A percentile compares a stretch with the other conserved stretches of the same genome.
These are phyloP conservation scores for Pelusios castaneus DNA, from an alignment of 2,113 vertebrate genomes.

Conservation along the genomic window DNA sequence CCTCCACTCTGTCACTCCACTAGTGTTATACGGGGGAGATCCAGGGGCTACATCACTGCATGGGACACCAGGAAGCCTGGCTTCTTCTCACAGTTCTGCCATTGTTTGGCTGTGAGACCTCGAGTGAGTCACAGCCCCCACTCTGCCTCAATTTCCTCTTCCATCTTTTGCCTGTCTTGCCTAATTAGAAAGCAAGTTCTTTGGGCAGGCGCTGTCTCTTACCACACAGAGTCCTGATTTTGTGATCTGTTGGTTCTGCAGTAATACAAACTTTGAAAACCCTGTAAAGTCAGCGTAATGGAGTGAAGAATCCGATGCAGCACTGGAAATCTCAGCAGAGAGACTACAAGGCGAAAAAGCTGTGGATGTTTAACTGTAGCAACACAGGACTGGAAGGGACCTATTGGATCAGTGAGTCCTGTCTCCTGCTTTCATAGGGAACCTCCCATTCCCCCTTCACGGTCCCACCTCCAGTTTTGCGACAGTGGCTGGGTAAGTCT, in stretches of 20 bases:
- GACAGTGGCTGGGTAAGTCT: background rate
- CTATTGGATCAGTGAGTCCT: background rate
- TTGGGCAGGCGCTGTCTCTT: background rate
- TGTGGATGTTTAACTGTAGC: background rate
- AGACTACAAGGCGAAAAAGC: background rate
- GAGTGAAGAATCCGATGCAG: background rate
- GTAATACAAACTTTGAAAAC: background rate
- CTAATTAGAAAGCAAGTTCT: background rate
- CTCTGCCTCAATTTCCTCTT: background rate
- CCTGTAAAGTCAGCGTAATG: background rate
- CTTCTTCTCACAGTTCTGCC: too few relatives aligned
- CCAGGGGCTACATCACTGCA: too few relatives aligned
- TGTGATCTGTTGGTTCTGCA: background rate
- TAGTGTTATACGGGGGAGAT: too few relatives aligned
- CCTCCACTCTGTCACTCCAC: too few relatives aligned
- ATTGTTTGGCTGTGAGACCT: too few relatives aligned
- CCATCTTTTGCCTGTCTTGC: background rate
- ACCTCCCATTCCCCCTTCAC: background rate
- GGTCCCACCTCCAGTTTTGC: background rate
- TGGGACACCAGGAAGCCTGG: too few relatives aligned
- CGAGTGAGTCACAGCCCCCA: too few relatives aligned
- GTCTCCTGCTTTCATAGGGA: background rate
- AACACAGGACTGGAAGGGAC: background rate
- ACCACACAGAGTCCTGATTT: background rate
- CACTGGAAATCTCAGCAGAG: background rate